Evolutionary conservation across 2,888 invertebrate species (phyloP), one percentile per base, ranked within the genome.

Genomic region (Bombylius discolor): DNA sequence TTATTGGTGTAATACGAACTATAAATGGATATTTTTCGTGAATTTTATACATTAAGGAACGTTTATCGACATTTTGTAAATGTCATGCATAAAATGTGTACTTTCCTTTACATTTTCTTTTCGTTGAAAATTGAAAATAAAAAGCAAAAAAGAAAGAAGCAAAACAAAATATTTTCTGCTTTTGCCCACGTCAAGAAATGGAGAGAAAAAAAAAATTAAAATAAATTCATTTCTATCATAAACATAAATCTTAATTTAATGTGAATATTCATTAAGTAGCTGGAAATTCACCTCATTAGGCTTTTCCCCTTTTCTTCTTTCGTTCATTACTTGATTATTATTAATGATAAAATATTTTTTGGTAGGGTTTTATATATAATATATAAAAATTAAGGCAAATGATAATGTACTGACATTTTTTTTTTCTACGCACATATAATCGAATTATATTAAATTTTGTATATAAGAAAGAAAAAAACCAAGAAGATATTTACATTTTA

Each of bases 171-270:
- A 23, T 23, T 23, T 23, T 23, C 3, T 23, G 23, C 23, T 23
- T 23, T 23, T 23, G 23, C 23, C 23, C 23, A 23, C 23, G 23
- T 23, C 23, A 23, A 23, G 23, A 23, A 23, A 23, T 23, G 23
- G 3, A 23, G 23, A 23, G 23, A 23, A 23, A 42, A 42, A 11
- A 42, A 42, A 42, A 11, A 3, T 42, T 42, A 42, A 42, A 42
- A 42, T 42, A 42, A 42, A 42, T 11, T 11, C 8, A 11, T 8
- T 42, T 42, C 39, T 53, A 56, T 56, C 56, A 50, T 36, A 31
- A 36, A 51, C 44, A 56, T 56, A 53, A 56, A 56, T 56, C 56
- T 56, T 56, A 56, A 56, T 53, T 56, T 56, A 53, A 56, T 56
- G 56, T 56, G 56, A 56, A 56, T 56, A 56, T 56, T 56, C 56